Percentiles rank a stretch among this genome's conserved stretches.
These are phyloP conservation scores for Meteorus colon DNA, from an alignment of 2,888 invertebrate species.

Conservation along the genomic window DNA sequence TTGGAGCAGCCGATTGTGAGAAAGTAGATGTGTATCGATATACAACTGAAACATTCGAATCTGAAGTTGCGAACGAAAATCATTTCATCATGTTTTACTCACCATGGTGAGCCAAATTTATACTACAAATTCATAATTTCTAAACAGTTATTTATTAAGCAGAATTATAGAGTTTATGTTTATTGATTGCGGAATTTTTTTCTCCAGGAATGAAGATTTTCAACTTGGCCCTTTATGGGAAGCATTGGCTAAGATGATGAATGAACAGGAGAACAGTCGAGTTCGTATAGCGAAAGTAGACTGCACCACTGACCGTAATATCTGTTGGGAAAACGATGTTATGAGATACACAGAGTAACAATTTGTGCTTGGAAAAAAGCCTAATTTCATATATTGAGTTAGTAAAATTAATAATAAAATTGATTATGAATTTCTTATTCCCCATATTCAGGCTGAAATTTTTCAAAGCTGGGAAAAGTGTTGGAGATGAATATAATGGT, in stretches of 20 bases:
- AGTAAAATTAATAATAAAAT: background rate
- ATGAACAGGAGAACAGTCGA: constrained; percentile 77
- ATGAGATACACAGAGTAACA: constrained; percentile 79
- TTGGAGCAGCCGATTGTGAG: constrained; percentile 60
- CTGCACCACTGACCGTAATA: constrained; percentile 81
- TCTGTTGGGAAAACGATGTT: constrained; percentile 85
- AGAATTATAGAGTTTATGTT: too few relatives aligned
- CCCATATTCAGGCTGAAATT: constrained; percentile 79
- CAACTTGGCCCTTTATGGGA: constrained; percentile 86
- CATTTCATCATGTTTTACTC: constrained; percentile 76
- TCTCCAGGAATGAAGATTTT: constrained; percentile 88
- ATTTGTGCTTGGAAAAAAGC: background rate
- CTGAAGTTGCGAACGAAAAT: constrained; percentile 74
- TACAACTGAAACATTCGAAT: constrained; percentile 77
- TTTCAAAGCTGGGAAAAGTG: constrained; percentile 81
- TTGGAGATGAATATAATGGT: constrained; percentile 85
- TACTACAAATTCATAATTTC: too few relatives aligned
- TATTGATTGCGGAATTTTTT: too few relatives aligned
- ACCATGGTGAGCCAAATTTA: constrained; percentile 72
- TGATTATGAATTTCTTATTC: background rate
- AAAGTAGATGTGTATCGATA: constrained; percentile 74
- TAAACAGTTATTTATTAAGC: too few relatives aligned
- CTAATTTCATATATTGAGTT: background rate
- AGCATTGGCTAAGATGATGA: constrained; percentile 81
- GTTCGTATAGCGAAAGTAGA: constrained; percentile 87